phyloP scores from a whole-genome alignment of 2,888 invertebrate genomes.

The Mesorhabditis belari region DNA sequence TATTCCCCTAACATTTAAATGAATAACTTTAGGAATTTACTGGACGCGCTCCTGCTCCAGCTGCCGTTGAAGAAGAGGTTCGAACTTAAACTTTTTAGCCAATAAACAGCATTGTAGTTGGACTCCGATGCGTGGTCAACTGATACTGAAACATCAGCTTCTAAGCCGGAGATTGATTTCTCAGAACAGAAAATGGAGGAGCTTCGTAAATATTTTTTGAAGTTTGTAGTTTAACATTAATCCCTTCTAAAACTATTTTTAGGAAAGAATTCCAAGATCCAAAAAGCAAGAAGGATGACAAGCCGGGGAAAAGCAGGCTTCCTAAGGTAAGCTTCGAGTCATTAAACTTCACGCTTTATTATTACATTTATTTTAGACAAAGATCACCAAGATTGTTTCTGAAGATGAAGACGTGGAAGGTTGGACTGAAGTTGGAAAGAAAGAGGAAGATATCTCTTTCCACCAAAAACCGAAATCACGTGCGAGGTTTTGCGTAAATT shows the following conservation, averaged over 20 bases:
- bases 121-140: constrained; percentile 12
- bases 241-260: background rate
- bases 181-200: constrained; percentile 51
- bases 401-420: constrained; percentile 49
- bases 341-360: no score
- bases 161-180: constrained; percentile 44
- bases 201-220: constrained; percentile 49
- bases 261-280: no score
- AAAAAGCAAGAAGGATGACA: constrained; percentile 33
- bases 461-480: constrained; percentile 96
- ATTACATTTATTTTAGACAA: background rate
- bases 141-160: constrained; percentile 17
- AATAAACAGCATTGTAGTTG: background rate
- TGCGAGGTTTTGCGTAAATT: constrained; percentile 59
- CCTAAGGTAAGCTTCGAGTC: constrained; percentile 5
- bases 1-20: constrained; percentile 1
- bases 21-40: constrained; percentile 18
- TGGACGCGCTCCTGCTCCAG: constrained; percentile 1
- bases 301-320: constrained; percentile 26
- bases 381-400: constrained; percentile 8
- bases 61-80: constrained; percentile 7
- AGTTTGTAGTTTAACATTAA: no score
- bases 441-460: constrained; percentile 67
- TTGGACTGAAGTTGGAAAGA: constrained; percentile 42
- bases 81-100: background rate